Evolutionary conservation across 2,888 invertebrate genomes (phyloP).

Genomic region (Harpalus rufipes): DNA sequence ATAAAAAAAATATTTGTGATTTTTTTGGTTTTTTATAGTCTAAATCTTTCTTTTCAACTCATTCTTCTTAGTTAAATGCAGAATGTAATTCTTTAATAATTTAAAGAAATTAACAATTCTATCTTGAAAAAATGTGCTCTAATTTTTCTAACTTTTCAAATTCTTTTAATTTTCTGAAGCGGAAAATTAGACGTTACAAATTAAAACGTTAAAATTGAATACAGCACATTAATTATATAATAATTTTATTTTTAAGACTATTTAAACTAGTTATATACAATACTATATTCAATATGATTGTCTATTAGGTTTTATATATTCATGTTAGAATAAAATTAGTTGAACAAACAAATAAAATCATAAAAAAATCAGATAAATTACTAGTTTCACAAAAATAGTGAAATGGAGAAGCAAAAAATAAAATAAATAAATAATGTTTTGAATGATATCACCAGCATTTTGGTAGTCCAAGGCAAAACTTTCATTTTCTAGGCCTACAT

Average conservation of each 20-base stretch:
- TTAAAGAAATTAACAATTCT: not conserved
- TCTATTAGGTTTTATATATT: not conserved
- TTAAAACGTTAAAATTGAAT: constrained; percentile 3
- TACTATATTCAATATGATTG: not conserved
- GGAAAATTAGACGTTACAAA: constrained; percentile 10
- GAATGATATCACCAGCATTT: constrained; percentile 12
- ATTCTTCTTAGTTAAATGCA: not conserved
- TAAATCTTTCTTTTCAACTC: no score
- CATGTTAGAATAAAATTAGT: not conserved
- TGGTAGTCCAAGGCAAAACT: constrained; percentile 28
- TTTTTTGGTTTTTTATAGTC: no score
- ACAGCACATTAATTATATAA: not conserved
- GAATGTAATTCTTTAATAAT: not conserved
- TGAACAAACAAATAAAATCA: not conserved
- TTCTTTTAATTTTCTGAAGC: constrained; percentile 30
- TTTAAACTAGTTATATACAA: no score
- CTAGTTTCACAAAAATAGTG: not conserved
- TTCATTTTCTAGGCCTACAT: constrained; percentile 43
- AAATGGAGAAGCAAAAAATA: not conserved
- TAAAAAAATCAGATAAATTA: no score
- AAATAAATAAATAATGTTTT: not conserved
- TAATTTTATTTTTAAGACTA: not conserved
- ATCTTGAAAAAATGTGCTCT: constrained; percentile 17
- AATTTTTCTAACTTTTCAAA: constrained; percentile 26
- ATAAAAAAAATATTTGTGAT: no score